Evolutionary conservation across 2,113 vertebrate genomes (phyloP), one percentile per base, ranked within the genome.

Genomic region (Mormyrus iriodes): DNA sequence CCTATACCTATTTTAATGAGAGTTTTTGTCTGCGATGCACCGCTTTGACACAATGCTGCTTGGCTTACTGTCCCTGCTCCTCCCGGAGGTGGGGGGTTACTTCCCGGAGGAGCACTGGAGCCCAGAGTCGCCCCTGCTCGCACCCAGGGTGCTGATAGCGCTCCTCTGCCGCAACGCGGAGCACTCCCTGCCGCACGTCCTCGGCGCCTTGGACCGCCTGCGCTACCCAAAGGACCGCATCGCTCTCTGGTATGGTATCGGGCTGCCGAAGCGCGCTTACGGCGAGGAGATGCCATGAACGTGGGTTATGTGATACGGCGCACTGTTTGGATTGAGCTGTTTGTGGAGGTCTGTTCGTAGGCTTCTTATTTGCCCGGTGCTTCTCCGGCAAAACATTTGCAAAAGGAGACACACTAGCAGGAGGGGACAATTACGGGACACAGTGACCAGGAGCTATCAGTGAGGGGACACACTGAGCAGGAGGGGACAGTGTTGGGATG

Each of bases 51-150:
- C 35, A 35, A 31, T 79, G 73, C 15, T 79, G 31, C 73, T 79
- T 15, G 1, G 35, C 13, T 42, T 79, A 10, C 17, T 42, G 35
- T 79, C 73, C 39, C 13, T 79, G 31, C 4, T 42, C 73, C 1
- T 39, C 73, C 35, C 35, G 35, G 35, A 79, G 73, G 35, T 79
- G 15, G 35, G 15, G 73, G 96, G 94, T 48, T 98, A 98, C 90
- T 98, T 98, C 88, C 94, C 97, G 0, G 97, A 98, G 94, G 97
- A 98, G 94, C 97, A 97, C 89, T 98, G 96, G 96, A 97, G 92
- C 93, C 97, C 97, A 4, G 97, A 98, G 90, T 97, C 97, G 17
- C 93, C 96, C 2, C 93, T 97, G 8, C 95, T 96, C 69, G 95
- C 96, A 73, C 97, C 97, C 3, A 95, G 97, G 53, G 93, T 97